Base-by-base conservation (phyloP, 2,113 vertebrate species). In the Australoheros scitulus region DNA sequence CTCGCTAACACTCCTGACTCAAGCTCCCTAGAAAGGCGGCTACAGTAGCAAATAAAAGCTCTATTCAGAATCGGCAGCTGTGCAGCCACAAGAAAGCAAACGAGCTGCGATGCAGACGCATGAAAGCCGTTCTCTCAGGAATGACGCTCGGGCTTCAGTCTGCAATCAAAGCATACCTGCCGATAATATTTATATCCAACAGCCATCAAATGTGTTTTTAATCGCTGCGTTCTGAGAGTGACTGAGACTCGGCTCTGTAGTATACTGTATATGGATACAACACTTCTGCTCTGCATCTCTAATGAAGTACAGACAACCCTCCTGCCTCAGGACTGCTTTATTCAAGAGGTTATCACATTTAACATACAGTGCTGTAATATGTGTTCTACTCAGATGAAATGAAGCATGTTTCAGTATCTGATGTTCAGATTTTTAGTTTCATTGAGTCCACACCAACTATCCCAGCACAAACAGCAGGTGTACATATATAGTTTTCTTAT, bases 271-370 rank as follows among this genome's bases (percentile, higher is more conserved):
- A 70, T 13, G 18, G 32, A 52, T 0, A 20, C 5, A 52, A 32
- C 24, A 29, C 24, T 52, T 50, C 9, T 50, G 38, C 8, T 17
- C 3, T 50, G 24, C 43, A 20, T 7, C 24, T 70, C 65, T 70
- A 29, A 20, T 70, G 22, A 70, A 20, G 65, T 20, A 1, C 65
- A 70, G 43, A 18, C 9, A 17, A 20, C 29, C 65, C 17, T 29
- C 6, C 17, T 32, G 17, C 0, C 65, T 18, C 43, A 13, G 24
- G 10, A 52, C 0, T 13, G 17, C 3, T 52, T 32, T 20, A 32
- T 32, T 70, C 10, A 50, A 50, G 65, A 70, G 24, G 22, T 50
- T 56, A 18, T 70, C 50, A 43, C 43, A 52, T 52, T 70, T 70
- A 52, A 20, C 20, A 0, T 70, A 52, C 11, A 50, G 65, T 24